These are phyloP conservation scores for Magallana ariakensis DNA, from an alignment of 1,140 invertebrate genomes.

Conservation along the genomic window DNA sequence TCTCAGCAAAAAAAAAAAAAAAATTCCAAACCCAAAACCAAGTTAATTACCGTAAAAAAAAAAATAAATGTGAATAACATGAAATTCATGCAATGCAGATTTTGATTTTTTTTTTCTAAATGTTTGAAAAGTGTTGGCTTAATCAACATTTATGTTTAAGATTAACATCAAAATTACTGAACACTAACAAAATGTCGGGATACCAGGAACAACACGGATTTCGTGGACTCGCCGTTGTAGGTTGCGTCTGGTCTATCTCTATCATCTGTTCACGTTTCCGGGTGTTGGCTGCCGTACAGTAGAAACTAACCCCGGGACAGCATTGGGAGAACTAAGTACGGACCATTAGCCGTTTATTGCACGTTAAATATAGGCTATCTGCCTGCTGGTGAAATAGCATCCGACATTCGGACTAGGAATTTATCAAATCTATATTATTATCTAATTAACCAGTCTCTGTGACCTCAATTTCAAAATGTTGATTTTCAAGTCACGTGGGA, in stretches of 20 bases:
- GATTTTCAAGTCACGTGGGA: neutral
- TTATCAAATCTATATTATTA: constrained; percentile 22
- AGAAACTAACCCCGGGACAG: neutral
- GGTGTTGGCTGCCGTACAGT: neutral
- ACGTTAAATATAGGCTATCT: neutral
- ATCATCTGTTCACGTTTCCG: neutral
- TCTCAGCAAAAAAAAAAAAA: no score
- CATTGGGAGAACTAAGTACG: neutral
- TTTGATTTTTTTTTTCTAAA: no score
- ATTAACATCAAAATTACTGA: no score
- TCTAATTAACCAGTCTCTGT: constrained; percentile 1
- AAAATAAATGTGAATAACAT: no score
- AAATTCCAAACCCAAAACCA: no score
- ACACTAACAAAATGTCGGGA: no score
- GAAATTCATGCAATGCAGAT: no score
- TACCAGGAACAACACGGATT: no score
- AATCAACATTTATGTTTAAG: no score
- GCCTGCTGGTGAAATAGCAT: neutral
- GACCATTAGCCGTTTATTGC: constrained; percentile 20
- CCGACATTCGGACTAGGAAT: constrained; percentile 7
- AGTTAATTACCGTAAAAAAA: no score
- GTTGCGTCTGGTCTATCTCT: neutral
- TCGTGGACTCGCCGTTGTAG: no score
- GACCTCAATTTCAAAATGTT: constrained; percentile 19
- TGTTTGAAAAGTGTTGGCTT: no score